These are phyloP conservation scores for Nomia melanderi DNA, from an alignment of 1,140 invertebrate species.

Conservation along the genomic window DNA sequence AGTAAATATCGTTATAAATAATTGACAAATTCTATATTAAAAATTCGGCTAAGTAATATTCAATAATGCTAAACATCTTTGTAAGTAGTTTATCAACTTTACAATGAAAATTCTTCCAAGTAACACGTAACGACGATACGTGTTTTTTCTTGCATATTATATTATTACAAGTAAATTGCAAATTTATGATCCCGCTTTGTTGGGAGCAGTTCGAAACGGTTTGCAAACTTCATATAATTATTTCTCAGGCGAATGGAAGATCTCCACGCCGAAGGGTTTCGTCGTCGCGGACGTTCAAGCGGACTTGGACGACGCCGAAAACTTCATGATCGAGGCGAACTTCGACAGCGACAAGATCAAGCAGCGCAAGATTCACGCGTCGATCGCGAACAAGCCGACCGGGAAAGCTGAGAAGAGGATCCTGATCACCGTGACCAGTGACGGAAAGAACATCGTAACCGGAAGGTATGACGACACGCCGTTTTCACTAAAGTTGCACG, in stretches of 20 bases:
- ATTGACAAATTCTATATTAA: no score
- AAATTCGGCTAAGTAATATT: no score
- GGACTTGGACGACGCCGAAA: constrained; percentile 84
- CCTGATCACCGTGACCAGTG: constrained; percentile 83
- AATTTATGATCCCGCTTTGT: no score
- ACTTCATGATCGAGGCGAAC: constrained; percentile 83
- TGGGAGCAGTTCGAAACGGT: background rate
- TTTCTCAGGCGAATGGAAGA: constrained; percentile 69
- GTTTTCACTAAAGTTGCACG: background rate
- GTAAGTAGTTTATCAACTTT: no score
- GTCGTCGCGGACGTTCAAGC: constrained; percentile 79
- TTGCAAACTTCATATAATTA: background rate
- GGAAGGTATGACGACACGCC: constrained; percentile 81
- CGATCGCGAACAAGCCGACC: constrained; percentile 83
- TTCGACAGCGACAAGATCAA: constrained; percentile 86
- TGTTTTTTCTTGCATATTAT: no score
- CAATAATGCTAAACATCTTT: no score
- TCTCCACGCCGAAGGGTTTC: constrained; percentile 75
- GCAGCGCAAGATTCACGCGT: constrained; percentile 84
- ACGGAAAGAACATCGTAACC: constrained; percentile 84
- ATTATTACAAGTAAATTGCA: no score
- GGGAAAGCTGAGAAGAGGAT: constrained; percentile 83
- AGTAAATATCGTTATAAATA: no score
- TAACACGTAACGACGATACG: no score
- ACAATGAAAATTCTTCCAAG: no score